Percentiles rank a stretch among this genome's conserved stretches.
Evolutionary conservation across 2,113 vertebrate species (phyloP).

Genomic region (Typhlomys cinereus): DNA sequence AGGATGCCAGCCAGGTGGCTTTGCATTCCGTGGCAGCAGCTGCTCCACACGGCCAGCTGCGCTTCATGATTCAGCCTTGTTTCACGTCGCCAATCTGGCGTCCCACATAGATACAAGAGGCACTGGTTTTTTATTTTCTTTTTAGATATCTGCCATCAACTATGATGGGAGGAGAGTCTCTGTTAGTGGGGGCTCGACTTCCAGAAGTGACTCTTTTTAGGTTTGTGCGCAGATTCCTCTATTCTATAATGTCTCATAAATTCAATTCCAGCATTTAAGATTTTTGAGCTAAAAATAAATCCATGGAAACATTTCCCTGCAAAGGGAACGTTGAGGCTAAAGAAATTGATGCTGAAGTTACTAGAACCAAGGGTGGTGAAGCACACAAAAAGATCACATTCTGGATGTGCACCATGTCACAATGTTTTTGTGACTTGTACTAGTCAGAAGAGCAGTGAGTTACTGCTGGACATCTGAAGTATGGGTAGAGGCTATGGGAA

Average conservation of each 20-base stretch:
- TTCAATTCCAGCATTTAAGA: not conserved
- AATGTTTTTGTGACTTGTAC: no score
- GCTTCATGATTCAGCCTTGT: not conserved
- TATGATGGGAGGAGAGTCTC: no score
- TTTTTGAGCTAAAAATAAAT: conserved; percentile 37
- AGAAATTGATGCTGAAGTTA: not conserved
- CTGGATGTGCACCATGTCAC: accelerated
- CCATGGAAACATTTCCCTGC: not conserved
- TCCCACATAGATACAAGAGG: not conserved
- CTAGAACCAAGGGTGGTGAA: not conserved
- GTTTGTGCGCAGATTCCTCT: not conserved
- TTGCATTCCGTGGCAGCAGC: not conserved
- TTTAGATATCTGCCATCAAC: not conserved
- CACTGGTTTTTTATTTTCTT: not conserved
- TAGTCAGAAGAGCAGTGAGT: not conserved
- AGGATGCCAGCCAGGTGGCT: not conserved
- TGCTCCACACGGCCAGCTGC: not conserved
- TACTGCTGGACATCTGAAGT: not conserved
- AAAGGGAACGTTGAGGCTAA: not conserved
- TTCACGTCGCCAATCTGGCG: not conserved
- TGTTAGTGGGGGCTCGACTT: not conserved
- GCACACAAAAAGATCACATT: not conserved
- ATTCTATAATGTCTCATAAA: not conserved
- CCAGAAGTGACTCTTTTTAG: not conserved
- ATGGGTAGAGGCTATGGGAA: not conserved